Evolutionary conservation across 2,113 vertebrate genomes (phyloP).

Genomic region (Urocitellus parryii): DNA sequence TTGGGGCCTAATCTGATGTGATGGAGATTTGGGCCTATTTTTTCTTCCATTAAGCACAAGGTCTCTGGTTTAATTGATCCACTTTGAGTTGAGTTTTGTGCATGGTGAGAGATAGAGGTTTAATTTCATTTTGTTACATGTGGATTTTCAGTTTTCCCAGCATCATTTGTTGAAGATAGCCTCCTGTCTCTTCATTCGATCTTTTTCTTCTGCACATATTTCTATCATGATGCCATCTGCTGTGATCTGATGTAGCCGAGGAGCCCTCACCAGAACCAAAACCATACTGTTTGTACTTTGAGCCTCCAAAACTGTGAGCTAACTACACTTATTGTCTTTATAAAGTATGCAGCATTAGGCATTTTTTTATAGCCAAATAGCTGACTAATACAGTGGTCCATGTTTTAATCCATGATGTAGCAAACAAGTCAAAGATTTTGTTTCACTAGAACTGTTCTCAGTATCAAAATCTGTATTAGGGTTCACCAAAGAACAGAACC

Average conservation of each 20-base stretch:
- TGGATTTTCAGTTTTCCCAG: no score
- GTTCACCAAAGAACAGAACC: not conserved
- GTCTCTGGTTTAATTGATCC: no score
- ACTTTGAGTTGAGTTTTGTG: no score
- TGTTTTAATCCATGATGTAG: not conserved
- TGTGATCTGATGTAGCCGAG: not conserved
- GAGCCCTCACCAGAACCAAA: not conserved
- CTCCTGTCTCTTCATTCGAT: no score
- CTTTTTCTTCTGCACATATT: not conserved
- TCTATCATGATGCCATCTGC: not conserved
- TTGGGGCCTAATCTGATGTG: no score
- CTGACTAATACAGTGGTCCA: not conserved
- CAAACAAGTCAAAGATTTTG: not conserved
- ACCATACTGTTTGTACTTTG: no score
- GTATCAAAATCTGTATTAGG: not conserved
- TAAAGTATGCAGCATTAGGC: not conserved
- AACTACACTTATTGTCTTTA: not conserved
- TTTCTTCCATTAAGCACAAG: no score
- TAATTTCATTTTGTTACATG: no score
- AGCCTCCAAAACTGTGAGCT: no score
- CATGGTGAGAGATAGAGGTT: no score
- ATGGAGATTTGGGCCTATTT: no score
- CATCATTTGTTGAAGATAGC: not conserved
- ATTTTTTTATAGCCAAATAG: not conserved
- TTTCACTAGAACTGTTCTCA: not conserved